A percentile compares a stretch with the other conserved stretches of the same genome.
These are phyloP conservation scores for Rhadina sibilatrix DNA, from an alignment of 2,113 vertebrate species.

Conservation along the genomic window DNA sequence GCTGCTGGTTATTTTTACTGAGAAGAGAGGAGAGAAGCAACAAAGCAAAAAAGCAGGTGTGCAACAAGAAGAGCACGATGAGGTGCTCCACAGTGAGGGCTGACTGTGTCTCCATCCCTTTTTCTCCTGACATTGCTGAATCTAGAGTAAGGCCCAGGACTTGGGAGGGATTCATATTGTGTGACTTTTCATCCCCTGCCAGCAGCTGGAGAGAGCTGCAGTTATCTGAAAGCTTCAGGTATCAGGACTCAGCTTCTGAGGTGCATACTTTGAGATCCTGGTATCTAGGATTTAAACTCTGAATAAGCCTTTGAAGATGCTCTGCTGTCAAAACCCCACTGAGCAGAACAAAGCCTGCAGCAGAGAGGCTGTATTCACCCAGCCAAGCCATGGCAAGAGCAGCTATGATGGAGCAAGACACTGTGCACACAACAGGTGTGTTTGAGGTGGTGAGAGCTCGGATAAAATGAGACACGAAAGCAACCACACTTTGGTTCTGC, in stretches of 20 bases:
- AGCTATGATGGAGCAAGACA: not conserved
- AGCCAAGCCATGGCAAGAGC: not conserved
- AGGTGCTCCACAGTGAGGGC: rapidly evolving
- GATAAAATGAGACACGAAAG: not conserved
- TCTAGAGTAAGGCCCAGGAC: not conserved
- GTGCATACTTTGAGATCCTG: not conserved
- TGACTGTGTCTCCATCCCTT: not conserved
- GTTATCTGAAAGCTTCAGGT: not conserved
- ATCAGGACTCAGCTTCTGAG: not conserved
- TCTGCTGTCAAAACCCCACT: not conserved
- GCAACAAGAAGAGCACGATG: not conserved
- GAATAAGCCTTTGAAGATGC: not conserved
- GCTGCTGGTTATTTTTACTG: not conserved
- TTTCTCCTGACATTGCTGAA: not conserved
- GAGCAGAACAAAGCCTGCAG: not conserved
- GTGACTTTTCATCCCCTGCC: not conserved
- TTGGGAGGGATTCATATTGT: not conserved
- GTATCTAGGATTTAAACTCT: not conserved
- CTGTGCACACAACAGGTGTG: rapidly evolving
- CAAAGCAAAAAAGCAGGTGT: not conserved
- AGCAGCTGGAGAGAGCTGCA: not conserved
- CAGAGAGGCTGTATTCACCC: not conserved
- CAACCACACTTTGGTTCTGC: rapidly evolving
- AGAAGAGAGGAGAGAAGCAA: not conserved
- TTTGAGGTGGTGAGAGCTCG: not conserved